Evolutionary conservation across 1,140 invertebrate species (phyloP).

Genomic region (Hermetia illucens): DNA sequence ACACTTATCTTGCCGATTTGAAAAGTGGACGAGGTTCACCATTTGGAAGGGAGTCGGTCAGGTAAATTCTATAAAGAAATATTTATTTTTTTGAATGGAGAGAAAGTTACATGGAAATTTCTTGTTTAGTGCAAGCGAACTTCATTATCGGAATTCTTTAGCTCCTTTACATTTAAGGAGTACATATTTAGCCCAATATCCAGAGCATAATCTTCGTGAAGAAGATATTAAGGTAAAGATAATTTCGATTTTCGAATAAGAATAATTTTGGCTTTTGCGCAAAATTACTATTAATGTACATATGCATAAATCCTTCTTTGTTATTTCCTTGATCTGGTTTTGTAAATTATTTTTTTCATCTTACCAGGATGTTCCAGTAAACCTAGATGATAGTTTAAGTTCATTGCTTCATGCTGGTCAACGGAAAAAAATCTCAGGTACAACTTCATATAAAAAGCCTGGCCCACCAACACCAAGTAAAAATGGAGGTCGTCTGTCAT

Average conservation of each 20-base stretch:
- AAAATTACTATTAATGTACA: too few species aligned
- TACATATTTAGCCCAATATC: conserved; percentile 73
- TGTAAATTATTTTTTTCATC: conserved; percentile 9
- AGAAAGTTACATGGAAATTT: conserved; percentile 3
- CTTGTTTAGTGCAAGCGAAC: conserved; percentile 34
- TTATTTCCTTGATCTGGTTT: too few species aligned
- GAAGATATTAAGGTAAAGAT: conserved; percentile 61
- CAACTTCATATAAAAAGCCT: conserved; percentile 63
- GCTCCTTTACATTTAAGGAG: conserved; percentile 77
- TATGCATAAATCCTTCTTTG: too few species aligned
- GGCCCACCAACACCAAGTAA: conserved; percentile 72
- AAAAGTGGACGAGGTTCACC: conserved; percentile 28
- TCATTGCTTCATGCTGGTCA: conserved; percentile 37
- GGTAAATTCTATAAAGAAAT: background rate
- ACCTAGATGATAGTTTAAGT: conserved; percentile 44
- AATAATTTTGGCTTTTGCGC: background rate
- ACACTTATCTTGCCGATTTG: conserved; percentile 53
- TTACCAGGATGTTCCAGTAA: conserved; percentile 36
- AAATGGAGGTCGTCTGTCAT: conserved; percentile 54
- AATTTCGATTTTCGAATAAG: background rate
- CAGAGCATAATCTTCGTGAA: conserved; percentile 49
- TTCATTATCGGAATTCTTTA: conserved; percentile 71
- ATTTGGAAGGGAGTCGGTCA: background rate
- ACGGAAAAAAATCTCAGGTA: conserved; percentile 39
- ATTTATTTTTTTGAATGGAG: conserved; percentile 5